Conservation (phyloP, 2,888 invertebrate species). For the Euzophera pinguis region DNA sequence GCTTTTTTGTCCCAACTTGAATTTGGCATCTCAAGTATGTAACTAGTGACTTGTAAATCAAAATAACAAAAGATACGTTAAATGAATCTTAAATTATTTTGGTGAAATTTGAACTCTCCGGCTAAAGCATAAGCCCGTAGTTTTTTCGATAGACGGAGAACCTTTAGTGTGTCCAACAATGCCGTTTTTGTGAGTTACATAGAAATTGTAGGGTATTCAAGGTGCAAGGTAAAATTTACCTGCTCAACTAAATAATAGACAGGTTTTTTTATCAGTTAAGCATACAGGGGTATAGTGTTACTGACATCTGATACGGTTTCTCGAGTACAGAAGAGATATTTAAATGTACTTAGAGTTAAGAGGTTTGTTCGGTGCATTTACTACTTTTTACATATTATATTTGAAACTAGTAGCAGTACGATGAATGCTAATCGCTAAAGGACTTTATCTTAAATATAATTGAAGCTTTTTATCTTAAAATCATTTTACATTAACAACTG, state of each 20-base stretch:
- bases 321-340: slow-evolving; percentile 19
- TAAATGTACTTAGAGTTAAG: slow-evolving; percentile 4
- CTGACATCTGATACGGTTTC: slow-evolving; percentile 48
- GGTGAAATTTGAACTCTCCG: slow-evolving; percentile 14
- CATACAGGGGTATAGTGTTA: slow-evolving; percentile 40
- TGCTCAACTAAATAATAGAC: slow-evolving; percentile 55
- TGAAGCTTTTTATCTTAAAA: too few species aligned
- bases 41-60: slow-evolving; percentile 15
- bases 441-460: too few species aligned
- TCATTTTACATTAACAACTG: too few species aligned
- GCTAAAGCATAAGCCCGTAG: slow-evolving; percentile 14
- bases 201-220: slow-evolving; percentile 40
- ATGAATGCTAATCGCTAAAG: too few species aligned
- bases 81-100: background rate
- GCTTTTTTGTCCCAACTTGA: background rate
- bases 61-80: slow-evolving; percentile 13
- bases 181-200: slow-evolving; percentile 40
- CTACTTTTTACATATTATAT: background rate
- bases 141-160: slow-evolving; percentile 18
- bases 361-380: background rate
- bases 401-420: too few species aligned
- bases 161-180: slow-evolving; percentile 31
- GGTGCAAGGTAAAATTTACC: slow-evolving; percentile 60
- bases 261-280: slow-evolving; percentile 39
- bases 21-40: slow-evolving; percentile 4